These are phyloP conservation scores for Masnerella sp. DNA, from an alignment of 2,888 invertebrate species.

Conservation along the genomic window DNA sequence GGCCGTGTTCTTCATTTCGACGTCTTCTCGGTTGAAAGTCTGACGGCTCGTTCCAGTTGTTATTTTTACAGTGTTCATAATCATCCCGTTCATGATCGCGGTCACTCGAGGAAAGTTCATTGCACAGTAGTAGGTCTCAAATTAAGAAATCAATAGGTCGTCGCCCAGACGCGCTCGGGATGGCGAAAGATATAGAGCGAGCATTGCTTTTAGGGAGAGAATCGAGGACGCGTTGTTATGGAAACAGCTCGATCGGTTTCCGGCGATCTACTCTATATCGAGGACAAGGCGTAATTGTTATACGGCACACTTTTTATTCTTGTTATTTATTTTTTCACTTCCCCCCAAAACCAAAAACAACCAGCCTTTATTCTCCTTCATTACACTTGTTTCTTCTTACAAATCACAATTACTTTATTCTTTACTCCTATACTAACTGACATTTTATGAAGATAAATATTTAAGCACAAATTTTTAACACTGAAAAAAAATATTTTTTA, in stretches of 20 bases:
- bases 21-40: constrained; percentile 46
- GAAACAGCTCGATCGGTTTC: constrained; percentile 61
- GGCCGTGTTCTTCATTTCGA: constrained; percentile 32
- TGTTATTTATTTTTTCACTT: constrained; percentile 13
- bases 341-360: no score
- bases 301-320: constrained; percentile 55
- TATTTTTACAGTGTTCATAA: constrained; percentile 47
- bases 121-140: constrained; percentile 43
- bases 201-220: constrained; percentile 62
- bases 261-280: constrained; percentile 62
- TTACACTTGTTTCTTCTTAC: no score
- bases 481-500: no score
- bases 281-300: constrained; percentile 61
- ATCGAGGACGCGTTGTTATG: constrained; percentile 62
- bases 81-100: constrained; percentile 54
- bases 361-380: no score
- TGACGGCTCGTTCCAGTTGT: constrained; percentile 54
- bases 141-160: constrained; percentile 62
- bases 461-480: no score
- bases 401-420: no score
- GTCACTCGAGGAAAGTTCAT: constrained; percentile 58
- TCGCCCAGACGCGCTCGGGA: constrained; percentile 59
- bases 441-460: no score
- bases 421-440: no score
- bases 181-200: constrained; percentile 61